A percentile compares a stretch with the other conserved stretches of the same genome.
These are phyloP conservation scores for Choristoneura fumiferana DNA, from an alignment of 1,140 invertebrate species.

Conservation along the genomic window DNA sequence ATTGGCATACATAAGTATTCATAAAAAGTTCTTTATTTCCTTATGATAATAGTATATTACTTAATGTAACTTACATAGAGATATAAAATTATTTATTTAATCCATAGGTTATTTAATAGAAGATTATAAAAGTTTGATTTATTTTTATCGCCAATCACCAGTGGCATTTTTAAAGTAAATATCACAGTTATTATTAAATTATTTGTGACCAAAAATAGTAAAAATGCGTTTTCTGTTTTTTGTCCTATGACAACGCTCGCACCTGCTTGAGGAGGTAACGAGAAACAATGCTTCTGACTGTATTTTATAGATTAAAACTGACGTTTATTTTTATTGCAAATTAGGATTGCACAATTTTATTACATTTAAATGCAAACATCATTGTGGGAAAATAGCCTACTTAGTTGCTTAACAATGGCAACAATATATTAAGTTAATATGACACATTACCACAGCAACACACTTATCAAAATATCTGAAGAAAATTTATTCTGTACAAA, in stretches of 20 bases:
- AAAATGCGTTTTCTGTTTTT: conserved; percentile 44
- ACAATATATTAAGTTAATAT: conserved; percentile 26
- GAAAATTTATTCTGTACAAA: conserved; percentile 75
- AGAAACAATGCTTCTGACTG: conserved; percentile 35
- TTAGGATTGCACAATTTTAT: conserved; percentile 47
- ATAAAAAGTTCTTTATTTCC: conserved; percentile 49
- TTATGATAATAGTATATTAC: conserved; percentile 45
- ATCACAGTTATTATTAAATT: conserved; percentile 76
- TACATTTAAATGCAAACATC: conserved; percentile 16
- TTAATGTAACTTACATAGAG: conserved; percentile 41
- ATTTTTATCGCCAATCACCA: conserved; percentile 63
- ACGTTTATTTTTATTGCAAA: conserved; percentile 21
- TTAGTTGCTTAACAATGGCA: conserved; percentile 5
- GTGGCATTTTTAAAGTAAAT: conserved; percentile 73
- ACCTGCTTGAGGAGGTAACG: conserved; percentile 42
- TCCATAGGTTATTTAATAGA: conserved; percentile 46
- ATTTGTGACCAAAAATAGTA: conserved; percentile 66
- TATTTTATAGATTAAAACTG: conserved; percentile 24
- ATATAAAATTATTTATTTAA: conserved; percentile 48
- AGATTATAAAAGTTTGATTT: conserved; percentile 56
- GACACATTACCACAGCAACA: conserved; percentile 36
- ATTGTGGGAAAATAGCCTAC: conserved; percentile 7
- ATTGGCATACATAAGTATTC: conserved; percentile 21
- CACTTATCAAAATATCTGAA: conserved; percentile 62
- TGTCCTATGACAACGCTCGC: conserved; percentile 43